Conservation (phyloP, 2,797 vertebrate species). For the Micrastur ruficollis region DNA sequence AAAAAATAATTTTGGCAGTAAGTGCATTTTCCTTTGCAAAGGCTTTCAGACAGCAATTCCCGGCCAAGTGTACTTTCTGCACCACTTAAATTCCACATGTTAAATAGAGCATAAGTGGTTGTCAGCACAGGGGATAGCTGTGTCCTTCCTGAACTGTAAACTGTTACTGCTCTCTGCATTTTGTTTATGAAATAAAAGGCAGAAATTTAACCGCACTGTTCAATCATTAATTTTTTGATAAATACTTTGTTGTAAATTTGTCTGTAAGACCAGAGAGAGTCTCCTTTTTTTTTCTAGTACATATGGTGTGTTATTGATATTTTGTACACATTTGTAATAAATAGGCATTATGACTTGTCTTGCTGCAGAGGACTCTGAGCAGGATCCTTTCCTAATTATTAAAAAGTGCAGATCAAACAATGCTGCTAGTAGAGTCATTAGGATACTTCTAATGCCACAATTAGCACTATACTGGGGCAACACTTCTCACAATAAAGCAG, state of each 20-base stretch:
- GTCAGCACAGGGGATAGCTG: background rate
- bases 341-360: background rate
- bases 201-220: conserved; percentile 26
- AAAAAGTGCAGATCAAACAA: background rate
- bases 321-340: background rate
- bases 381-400: background rate
- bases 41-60: background rate
- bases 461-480: background rate
- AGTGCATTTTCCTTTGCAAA: background rate
- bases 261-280: background rate
- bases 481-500: background rate
- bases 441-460: background rate
- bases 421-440: background rate
- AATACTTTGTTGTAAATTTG: background rate
- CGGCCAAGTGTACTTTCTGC: conserved; percentile 36
- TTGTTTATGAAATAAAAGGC: conserved; percentile 19
- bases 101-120: conserved; percentile 57
- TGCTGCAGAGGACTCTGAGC: background rate
- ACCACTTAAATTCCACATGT: conserved; percentile 36
- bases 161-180: background rate
- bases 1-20: conserved; percentile 26
- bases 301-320: background rate
- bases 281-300: background rate
- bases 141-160: conserved; percentile 42
- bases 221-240: conserved; percentile 31